Conservation (phyloP, 2,113 vertebrate genomes). For the Microtus ochrogaster region DNA sequence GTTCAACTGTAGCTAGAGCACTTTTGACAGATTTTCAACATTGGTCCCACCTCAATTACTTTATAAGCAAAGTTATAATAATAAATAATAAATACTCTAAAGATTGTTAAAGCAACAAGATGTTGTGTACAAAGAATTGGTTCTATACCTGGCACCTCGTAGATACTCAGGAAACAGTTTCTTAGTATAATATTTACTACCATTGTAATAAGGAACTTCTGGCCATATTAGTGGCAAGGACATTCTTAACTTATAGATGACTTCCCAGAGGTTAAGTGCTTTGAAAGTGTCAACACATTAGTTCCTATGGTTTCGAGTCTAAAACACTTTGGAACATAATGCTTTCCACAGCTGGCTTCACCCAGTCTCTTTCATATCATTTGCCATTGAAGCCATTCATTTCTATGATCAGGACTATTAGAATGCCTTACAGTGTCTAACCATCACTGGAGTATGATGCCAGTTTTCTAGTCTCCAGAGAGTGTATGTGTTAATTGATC, state of each 20-base stretch:
- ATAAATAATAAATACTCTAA: not conserved
- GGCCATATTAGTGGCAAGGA: not conserved
- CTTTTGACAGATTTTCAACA: not conserved
- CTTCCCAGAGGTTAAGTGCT: slow-evolving; percentile 12
- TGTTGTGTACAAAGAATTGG: not conserved
- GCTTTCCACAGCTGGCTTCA: not conserved
- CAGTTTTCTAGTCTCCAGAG: not conserved
- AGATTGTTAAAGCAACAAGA: slow-evolving; percentile 14
- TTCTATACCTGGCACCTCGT: not conserved
- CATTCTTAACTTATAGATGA: slow-evolving; percentile 25
- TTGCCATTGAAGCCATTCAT: not conserved
- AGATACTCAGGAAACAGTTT: not conserved
- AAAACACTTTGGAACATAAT: not conserved
- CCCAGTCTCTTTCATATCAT: not conserved
- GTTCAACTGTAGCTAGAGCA: not conserved
- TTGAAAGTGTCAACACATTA: not conserved
- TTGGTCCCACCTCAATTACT: not conserved
- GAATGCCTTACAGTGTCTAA: not conserved
- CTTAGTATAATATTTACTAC: not conserved
- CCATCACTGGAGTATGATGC: not conserved
- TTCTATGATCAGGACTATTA: not conserved
- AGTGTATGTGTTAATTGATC: not conserved
- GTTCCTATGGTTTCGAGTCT: slow-evolving; percentile 25
- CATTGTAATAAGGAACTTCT: slow-evolving; percentile 20
- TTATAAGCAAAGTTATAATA: not conserved